Base-by-base conservation (phyloP, 2,113 vertebrate species). In the Apistogramma diplotaenia region DNA sequence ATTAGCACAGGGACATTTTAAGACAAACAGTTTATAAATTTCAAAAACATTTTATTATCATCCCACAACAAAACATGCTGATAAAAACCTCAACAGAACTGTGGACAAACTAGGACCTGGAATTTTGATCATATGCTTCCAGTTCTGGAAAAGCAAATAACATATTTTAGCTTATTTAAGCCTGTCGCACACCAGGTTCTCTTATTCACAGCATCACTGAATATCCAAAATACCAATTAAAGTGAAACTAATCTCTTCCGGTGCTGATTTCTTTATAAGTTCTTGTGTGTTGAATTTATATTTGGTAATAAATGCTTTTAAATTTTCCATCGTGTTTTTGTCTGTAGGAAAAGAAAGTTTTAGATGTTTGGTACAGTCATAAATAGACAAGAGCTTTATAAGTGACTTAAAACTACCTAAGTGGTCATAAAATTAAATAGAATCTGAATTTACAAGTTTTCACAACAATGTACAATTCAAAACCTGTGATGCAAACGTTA, bases 21-120 rank as follows among this genome's bases (percentile, higher is more conserved):
- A 56, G 25, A 31, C 27, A 79, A 58, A 49, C 3, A 11, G 9
- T 3, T 0, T 43, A 43, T 49, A 43, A 35, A 78, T 78, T 79
- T 86, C 16, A 79, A 85, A 91, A 91, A 89, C 7, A 3, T 76
- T 94, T 93, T 89, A 93, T 89, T 92, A 82, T 78, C 35, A 83
- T 83, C 29, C 83, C 86, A 88, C 77, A 90, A 83, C 90, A 90
- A 87, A 91, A 59, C 78, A 90, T 83, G 79, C 85, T 49, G 74
- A 56, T 67, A 88, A 74, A 78, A 85, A 82, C 16, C 19, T 55
- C 71, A 78, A 82, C 71, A 80, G 71, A 58, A 76, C 72, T 65
- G 43, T 78, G 37, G 46, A 88, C 51, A 40, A 76, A 31, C 16
- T 31, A 58, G 53, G 21, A 54, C 76, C 21, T 18, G 23, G 31